Percentiles rank a stretch among this genome's conserved stretches.
These are phyloP conservation scores for Hemaris fuciformis DNA, from an alignment of 2,888 invertebrate species.

Conservation along the genomic window DNA sequence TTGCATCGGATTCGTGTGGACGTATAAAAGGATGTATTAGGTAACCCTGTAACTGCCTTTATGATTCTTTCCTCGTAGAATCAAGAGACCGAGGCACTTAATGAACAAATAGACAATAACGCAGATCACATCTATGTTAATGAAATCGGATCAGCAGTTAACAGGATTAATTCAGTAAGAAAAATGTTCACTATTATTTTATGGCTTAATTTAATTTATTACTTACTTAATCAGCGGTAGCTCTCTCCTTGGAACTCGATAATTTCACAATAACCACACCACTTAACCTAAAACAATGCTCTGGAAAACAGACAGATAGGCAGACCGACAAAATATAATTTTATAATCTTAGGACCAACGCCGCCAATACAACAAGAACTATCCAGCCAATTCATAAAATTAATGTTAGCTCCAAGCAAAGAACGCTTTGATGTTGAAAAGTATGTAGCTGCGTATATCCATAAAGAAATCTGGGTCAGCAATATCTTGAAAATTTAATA, in stretches of 20 bases:
- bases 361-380: no score
- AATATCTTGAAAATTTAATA: constrained; percentile 17
- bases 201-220: no score
- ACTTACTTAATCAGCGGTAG: no score
- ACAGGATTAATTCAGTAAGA: background rate
- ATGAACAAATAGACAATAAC: background rate
- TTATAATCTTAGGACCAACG: no score
- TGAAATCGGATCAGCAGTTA: background rate
- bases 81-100: background rate
- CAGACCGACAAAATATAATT: no score
- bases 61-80: background rate
- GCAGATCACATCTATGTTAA: background rate
- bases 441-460: background rate
- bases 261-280: no score
- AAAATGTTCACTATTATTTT: no score
- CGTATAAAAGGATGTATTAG: constrained; percentile 1
- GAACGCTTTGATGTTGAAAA: background rate
- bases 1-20: constrained; percentile 15
- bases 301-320: no score
- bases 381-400: background rate
- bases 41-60: background rate
- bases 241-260: no score
- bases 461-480: constrained; percentile 19
- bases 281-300: no score
- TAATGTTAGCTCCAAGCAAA: background rate